A percentile compares a stretch with the other conserved stretches of the same genome.
Evolutionary conservation across 2,888 invertebrate species (phyloP).

Genomic region (Unio pictorum): DNA sequence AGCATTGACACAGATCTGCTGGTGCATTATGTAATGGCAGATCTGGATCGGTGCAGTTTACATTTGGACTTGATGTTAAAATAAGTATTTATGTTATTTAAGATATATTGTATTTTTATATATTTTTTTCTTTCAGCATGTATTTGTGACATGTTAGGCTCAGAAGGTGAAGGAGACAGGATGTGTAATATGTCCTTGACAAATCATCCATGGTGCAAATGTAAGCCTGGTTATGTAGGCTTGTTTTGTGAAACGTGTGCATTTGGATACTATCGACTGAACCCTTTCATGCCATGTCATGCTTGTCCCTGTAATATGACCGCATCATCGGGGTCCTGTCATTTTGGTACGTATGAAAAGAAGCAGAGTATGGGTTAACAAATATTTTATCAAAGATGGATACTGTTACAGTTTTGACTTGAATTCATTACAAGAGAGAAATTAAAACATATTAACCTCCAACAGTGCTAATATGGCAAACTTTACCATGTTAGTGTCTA

Average conservation of each 20-base stretch:
- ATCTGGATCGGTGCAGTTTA: no score
- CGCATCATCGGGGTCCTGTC: conserved; percentile 43
- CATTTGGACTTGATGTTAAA: no score
- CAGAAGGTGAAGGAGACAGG: conserved; percentile 14
- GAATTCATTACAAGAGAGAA: no score
- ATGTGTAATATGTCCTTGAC: conserved; percentile 21
- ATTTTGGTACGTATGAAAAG: conserved; percentile 45
- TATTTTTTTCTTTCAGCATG: no score
- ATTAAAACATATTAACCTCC: no score
- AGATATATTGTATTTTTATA: no score
- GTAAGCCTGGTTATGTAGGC: conserved; percentile 48
- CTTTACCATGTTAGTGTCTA: no score
- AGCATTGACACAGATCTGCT: no score
- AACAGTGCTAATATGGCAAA: no score
- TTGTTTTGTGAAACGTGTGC: conserved; percentile 58
- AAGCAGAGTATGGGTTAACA: not conserved
- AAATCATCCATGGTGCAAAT: conserved; percentile 38
- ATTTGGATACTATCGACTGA: conserved; percentile 47
- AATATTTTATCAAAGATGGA: not conserved
- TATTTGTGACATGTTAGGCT: conserved; percentile 39
- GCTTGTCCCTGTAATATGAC: conserved; percentile 51
- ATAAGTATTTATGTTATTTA: no score
- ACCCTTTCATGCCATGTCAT: conserved; percentile 48
- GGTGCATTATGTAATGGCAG: no score
- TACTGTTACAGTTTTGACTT: not conserved